Evolutionary conservation across 2,888 invertebrate species (phyloP).

Genomic region (Allophyes oxyacanthae): DNA sequence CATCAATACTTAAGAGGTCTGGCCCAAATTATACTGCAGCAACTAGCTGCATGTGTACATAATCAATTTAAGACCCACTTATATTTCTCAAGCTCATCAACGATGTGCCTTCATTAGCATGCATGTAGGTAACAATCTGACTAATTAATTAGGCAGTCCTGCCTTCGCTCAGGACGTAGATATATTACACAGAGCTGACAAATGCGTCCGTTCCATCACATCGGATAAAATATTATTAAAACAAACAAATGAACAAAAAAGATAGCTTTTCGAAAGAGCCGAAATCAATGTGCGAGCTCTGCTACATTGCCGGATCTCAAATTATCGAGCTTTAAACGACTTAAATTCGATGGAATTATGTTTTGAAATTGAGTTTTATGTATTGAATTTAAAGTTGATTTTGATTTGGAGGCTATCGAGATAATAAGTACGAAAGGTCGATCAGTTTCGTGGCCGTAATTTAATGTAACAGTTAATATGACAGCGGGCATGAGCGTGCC

Average conservation of each 20-base stretch:
- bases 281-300: constrained; percentile 88
- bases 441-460: constrained; percentile 85
- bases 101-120: constrained; percentile 80
- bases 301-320: constrained; percentile 75
- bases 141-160: constrained; percentile 83
- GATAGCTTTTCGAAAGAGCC: constrained; percentile 86
- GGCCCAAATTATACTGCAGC: neutral
- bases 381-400: constrained; percentile 39
- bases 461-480: constrained; percentile 90
- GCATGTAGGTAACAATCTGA: constrained; percentile 73
- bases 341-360: constrained; percentile 30
- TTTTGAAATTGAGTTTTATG: constrained; percentile 47
- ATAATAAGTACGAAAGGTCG: constrained; percentile 80
- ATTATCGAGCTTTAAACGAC: constrained; percentile 56
- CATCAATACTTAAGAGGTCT: too few species aligned
- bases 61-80: constrained; percentile 28
- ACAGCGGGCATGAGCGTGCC: constrained; percentile 87
- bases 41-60: constrained; percentile 9
- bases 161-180: constrained; percentile 75
- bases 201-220: constrained; percentile 88
- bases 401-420: constrained; percentile 58
- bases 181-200: constrained; percentile 87
- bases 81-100: constrained; percentile 68
- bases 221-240: constrained; percentile 89
- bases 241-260: constrained; percentile 89